phyloP scores from a whole-genome alignment of 2,113 vertebrate species.

The Shinisaurus crocodilurus region DNA sequence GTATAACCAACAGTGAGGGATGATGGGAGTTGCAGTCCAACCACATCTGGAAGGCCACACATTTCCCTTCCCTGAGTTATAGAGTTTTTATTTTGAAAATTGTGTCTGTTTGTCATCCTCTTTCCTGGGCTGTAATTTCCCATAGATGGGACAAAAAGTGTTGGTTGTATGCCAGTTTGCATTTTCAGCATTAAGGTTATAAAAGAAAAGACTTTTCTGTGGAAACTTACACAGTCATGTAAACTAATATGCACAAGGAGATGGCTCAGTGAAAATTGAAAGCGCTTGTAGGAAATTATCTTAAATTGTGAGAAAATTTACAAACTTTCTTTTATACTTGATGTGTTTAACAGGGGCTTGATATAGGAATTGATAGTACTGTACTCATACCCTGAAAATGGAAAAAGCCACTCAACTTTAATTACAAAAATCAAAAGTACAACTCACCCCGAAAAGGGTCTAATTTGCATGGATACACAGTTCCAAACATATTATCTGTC shows the following conservation, averaged over 20 bases:
- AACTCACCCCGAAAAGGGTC: neutral
- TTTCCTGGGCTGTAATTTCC: neutral
- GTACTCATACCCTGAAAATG: neutral
- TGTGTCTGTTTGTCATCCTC: neutral
- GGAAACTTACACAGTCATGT: neutral
- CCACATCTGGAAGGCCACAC: too few species aligned
- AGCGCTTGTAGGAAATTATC: slow-evolving; percentile 9
- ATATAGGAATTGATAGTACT: slow-evolving; percentile 3
- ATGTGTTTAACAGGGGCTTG: neutral
- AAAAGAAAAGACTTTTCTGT: neutral
- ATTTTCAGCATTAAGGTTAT: neutral
- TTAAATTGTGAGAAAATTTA: neutral
- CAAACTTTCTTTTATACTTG: neutral
- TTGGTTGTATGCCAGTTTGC: neutral
- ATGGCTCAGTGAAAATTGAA: neutral
- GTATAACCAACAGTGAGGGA: too few species aligned
- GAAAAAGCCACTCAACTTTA: neutral
- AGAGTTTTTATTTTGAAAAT: neutral
- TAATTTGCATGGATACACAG: neutral
- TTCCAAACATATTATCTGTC: neutral
- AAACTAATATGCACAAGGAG: neutral
- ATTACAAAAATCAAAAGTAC: neutral
- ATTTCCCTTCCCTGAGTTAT: neutral
- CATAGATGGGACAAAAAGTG: too few species aligned
- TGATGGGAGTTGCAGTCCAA: too few species aligned